Conservation (phyloP, 2,797 vertebrate species). For the Enteromius anoplus region DNA sequence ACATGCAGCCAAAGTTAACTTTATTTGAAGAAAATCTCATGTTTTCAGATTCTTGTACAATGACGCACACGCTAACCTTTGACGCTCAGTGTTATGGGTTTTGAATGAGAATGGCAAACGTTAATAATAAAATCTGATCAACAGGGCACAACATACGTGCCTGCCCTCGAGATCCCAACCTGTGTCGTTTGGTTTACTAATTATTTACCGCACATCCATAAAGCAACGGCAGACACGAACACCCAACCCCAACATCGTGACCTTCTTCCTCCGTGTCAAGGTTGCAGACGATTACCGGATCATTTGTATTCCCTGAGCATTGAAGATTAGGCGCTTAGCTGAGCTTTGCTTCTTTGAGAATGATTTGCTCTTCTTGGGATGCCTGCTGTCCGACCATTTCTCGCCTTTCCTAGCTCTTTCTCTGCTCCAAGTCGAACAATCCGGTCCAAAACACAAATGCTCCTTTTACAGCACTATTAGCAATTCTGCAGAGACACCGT, state of each 20-base stretch:
- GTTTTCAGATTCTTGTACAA: not conserved
- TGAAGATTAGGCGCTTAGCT: conserved; percentile 79
- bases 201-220: conserved; percentile 68
- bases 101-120: not conserved
- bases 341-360: conserved; percentile 61
- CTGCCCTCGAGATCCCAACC: conserved; percentile 55
- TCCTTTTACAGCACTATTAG: conserved; percentile 70
- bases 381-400: conserved; percentile 32
- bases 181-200: conserved; percentile 73
- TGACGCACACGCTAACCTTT: not conserved
- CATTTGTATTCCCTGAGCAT: conserved; percentile 74
- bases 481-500: conserved; percentile 60
- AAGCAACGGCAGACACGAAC: conserved; percentile 67
- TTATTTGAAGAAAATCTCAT: not conserved
- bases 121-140: conserved; percentile 4
- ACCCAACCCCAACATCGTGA: conserved; percentile 51
- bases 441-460: conserved; percentile 52
- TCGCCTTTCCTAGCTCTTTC: conserved; percentile 1
- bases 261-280: conserved; percentile 72
- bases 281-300: conserved; percentile 77
- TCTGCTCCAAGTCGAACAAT: conserved; percentile 39
- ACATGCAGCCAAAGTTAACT: not conserved
- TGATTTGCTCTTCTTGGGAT: conserved; percentile 27
- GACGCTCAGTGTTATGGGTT: not conserved
- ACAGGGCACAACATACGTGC: conserved; percentile 32